phyloP scores from a whole-genome alignment of 92 coral and sea anemone genomes.

The Porites cylindrica region DNA sequence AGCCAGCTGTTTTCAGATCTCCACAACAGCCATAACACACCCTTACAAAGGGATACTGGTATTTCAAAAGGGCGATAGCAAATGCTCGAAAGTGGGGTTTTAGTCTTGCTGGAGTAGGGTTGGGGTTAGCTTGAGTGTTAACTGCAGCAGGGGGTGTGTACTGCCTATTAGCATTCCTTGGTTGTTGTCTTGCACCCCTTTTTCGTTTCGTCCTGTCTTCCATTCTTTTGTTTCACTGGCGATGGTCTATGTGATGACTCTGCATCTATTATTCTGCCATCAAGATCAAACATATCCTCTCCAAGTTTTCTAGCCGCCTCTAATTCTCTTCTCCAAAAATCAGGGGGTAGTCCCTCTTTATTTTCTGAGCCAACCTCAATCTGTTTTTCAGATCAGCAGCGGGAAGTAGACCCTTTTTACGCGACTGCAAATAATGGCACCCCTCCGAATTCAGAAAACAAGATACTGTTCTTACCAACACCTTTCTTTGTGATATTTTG shows the following conservation, averaged over 20 bases:
- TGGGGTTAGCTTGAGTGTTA: background rate
- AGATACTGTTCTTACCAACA: no score
- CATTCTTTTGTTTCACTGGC: slow-evolving; percentile 16
- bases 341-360: no score
- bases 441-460: no score
- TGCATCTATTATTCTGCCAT: slow-evolving; percentile 22
- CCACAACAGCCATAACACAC: slow-evolving; percentile 36
- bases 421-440: no score
- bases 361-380: no score
- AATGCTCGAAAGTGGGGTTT: slow-evolving; percentile 46
- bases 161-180: no score
- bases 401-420: no score
- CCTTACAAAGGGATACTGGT: slow-evolving; percentile 37
- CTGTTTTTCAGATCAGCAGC: no score
- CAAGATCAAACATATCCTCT: slow-evolving; percentile 23
- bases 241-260: slow-evolving; percentile 26
- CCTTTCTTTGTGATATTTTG: no score
- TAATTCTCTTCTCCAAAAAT: background rate
- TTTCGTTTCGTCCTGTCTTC: no score
- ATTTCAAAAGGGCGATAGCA: slow-evolving; percentile 32
- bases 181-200: no score
- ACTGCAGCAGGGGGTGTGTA: no score
- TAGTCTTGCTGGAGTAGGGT: slow-evolving; percentile 25
- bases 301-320: slow-evolving; percentile 35
- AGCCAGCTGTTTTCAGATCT: slow-evolving; percentile 22